phyloP scores from a whole-genome alignment of 2,797 vertebrate genomes.

The Cryptoprocta ferox region DNA sequence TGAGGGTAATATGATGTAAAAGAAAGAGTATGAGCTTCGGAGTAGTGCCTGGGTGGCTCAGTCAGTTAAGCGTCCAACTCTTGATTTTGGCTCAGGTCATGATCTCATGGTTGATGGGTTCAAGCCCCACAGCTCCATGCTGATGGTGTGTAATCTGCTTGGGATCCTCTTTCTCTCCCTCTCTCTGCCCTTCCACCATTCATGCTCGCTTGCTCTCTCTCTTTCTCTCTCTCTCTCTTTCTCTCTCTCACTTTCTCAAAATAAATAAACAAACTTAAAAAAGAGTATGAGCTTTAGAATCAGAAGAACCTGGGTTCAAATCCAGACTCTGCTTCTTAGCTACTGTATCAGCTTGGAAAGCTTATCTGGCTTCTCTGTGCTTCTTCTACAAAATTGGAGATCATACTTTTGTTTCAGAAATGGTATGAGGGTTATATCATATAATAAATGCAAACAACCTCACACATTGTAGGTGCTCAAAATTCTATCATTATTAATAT shows the following conservation, averaged over 20 bases:
- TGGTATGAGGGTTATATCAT: not conserved
- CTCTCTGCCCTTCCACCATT: too few species aligned
- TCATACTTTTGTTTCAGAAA: not conserved
- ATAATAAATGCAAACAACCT: not conserved
- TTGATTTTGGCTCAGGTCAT: too few species aligned
- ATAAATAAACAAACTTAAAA: not conserved
- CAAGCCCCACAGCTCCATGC: too few species aligned
- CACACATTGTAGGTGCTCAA: not conserved
- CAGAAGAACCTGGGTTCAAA: not conserved
- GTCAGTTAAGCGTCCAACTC: too few species aligned
- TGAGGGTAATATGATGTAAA: not conserved
- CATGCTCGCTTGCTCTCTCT: too few species aligned
- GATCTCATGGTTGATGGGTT: too few species aligned
- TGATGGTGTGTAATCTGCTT: too few species aligned
- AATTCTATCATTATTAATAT: not conserved
- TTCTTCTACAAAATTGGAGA: slow-evolving; percentile 18
- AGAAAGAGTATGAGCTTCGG: not conserved
- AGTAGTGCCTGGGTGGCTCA: not conserved
- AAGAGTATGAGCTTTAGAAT: not conserved
- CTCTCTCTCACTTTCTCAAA: too few species aligned
- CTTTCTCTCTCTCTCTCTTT: too few species aligned
- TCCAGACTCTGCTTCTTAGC: not conserved
- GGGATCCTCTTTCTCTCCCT: too few species aligned
- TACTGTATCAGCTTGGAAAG: not conserved
- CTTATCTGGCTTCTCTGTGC: not conserved